These are phyloP conservation scores for Atherinosoma microstoma DNA, from an alignment of 2,797 vertebrate genomes.

Conservation along the genomic window DNA sequence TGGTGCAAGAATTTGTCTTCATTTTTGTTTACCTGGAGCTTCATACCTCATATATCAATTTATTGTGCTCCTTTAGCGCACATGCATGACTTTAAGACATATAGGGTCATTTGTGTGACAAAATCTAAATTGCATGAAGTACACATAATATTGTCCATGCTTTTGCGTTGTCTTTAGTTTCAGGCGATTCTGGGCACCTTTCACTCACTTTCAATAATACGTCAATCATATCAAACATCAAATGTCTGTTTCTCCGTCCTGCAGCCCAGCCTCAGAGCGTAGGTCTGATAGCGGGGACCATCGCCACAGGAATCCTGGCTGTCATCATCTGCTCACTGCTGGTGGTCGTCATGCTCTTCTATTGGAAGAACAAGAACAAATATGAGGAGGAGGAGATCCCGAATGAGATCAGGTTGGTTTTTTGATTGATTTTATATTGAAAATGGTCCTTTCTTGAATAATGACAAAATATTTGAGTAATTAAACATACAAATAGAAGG, in stretches of 20 bases:
- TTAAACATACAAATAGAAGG: too few relatives aligned
- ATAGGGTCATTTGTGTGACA: too few relatives aligned
- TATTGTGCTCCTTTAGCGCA: too few relatives aligned
- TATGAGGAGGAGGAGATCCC: conserved; percentile 98
- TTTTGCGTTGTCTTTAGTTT: not conserved
- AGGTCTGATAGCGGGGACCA: conserved; percentile 92
- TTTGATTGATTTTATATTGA: not conserved
- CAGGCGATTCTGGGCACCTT: not conserved
- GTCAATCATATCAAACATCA: not conserved
- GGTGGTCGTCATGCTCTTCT: conserved; percentile 91
- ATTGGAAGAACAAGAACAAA: conserved; percentile 97
- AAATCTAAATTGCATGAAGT: not conserved
- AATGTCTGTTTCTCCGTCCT: conserved; percentile 16
- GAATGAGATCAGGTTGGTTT: conserved; percentile 94
- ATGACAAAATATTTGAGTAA: too few relatives aligned
- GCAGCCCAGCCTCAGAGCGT: conserved; percentile 93
- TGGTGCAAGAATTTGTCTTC: not conserved
- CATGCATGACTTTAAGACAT: not conserved
- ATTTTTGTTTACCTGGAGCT: not conserved
- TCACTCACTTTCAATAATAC: not conserved
- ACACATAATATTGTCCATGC: not conserved
- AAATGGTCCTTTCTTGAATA: too few relatives aligned
- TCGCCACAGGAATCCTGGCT: conserved; percentile 89
- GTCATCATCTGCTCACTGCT: conserved; percentile 89
- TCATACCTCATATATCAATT: not conserved